Base-by-base conservation (phyloP, 2,888 invertebrate species). In the Lamellibrachia columna region DNA sequence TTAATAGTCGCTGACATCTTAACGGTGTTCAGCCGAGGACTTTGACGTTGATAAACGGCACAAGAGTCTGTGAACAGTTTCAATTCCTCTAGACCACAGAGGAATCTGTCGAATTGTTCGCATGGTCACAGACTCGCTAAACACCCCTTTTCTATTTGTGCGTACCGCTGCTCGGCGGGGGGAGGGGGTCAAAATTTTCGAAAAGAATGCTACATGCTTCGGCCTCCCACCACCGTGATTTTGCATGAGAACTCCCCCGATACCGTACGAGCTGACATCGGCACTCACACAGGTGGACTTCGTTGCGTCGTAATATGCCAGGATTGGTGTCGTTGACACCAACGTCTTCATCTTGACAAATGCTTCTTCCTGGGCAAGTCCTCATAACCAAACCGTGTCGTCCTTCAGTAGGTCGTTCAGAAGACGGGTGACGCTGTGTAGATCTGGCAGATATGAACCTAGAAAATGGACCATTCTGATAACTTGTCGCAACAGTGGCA, bases 401-500 rank as follows among this genome's bases (percentile, higher is more conserved):
- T 22, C 93, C 52, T 94, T 93, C 11, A 94, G 92, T 28, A 94
- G 91, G 60, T 93, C 93, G 40, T n/a, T 93, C 53, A 94, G 60
- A 6, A 94, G 94, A 52, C 93, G 93, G 40, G 91, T 93, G 9
- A 92, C 91, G 8, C 92, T 91, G 22, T 94, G 93, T 91, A 94
- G 53, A 55, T 94, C 92, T 90, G 92, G 92, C 7, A 94, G 11
- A 53, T 93, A 94, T 22, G 93, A 58, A 7, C 93, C 94, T 1
- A 94, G 91, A 75, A 94, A 94, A 91, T 94, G 94, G 11, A 94
- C 91, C 94, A 94, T 94, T 11, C 94, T 94, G 7, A 94, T 52
- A 11, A 94, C 52, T n/a, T 93, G 90, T 91, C 93, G 91, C 53
- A 94, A 91, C 90, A 94, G 94, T 15, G 92, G 93, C 6, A 93